These are phyloP conservation scores for Tetranychus piercei DNA, from an alignment of 2,888 invertebrate species.

Conservation along the genomic window DNA sequence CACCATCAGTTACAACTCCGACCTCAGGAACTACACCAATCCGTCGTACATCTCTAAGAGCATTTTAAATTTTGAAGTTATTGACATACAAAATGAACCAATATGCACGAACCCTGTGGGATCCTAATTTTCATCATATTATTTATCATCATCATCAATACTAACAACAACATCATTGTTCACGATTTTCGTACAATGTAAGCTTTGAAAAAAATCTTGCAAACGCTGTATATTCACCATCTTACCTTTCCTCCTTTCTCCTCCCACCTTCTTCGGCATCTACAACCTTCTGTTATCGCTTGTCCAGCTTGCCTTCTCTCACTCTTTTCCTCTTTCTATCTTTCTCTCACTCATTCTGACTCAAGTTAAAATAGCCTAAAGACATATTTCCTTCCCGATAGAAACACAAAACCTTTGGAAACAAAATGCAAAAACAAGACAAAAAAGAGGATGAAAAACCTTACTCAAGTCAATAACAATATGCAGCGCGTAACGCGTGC, in stretches of 20 bases:
- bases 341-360: background rate
- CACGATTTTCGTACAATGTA: background rate
- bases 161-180: background rate
- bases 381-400: background rate
- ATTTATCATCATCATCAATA: background rate
- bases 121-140: background rate
- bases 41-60: constrained; percentile 5
- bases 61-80: constrained; percentile 1
- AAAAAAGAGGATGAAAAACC: background rate
- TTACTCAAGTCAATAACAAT: background rate
- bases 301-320: background rate
- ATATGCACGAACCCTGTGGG: background rate
- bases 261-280: background rate
- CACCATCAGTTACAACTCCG: background rate
- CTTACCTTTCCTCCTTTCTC: background rate
- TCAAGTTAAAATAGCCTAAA: background rate
- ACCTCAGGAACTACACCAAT: background rate
- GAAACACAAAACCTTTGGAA: background rate
- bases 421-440: background rate
- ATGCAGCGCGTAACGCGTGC: background rate
- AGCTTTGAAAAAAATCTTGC: background rate
- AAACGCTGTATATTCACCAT: background rate
- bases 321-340: too few species aligned
- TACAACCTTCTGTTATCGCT: background rate
- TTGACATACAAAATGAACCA: background rate